Evolutionary conservation across 1,140 invertebrate species (phyloP).

Genomic region (Pseudobourletiella spinata): DNA sequence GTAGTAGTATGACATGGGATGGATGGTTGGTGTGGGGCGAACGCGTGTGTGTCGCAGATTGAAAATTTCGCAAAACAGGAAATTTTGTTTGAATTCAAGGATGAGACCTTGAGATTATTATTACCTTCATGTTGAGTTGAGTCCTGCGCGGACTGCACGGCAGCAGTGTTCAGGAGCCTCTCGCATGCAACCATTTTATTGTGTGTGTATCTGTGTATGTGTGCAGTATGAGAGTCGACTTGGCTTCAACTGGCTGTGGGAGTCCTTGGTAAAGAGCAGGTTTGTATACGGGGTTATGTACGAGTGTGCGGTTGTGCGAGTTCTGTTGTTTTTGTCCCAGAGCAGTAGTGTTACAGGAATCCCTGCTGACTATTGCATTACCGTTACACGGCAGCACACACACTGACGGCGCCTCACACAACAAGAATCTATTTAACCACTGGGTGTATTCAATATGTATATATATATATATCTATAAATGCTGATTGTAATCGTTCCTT

Average conservation of each 20-base stretch:
- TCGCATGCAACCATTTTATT: constrained; percentile 10
- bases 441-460: too few species aligned
- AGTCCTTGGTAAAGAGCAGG: too few species aligned
- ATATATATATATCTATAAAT: too few species aligned
- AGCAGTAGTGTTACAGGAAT: too few species aligned
- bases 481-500: too few species aligned
- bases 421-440: too few species aligned
- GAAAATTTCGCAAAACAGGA: constrained; percentile 9
- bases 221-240: not conserved
- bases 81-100: constrained; percentile 10
- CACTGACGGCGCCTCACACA: too few species aligned
- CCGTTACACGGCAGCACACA: constrained; percentile 1
- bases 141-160: constrained; percentile 4
- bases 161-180: constrained; percentile 11
- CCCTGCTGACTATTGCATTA: not conserved
- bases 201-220: too few species aligned
- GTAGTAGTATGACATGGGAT: not conserved
- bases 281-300: too few species aligned
- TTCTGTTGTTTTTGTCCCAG: not conserved
- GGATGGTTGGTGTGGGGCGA: too few species aligned
- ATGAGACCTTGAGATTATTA: constrained; percentile 10
- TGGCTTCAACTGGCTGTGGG: not conserved
- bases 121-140: constrained; percentile 13
- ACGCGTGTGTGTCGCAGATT: not conserved
- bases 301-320: too few species aligned